A percentile compares a stretch with the other conserved stretches of the same genome.
Conservation (phyloP, 2,888 invertebrate genomes). For the Zygothrica quintamaculata region DNA sequence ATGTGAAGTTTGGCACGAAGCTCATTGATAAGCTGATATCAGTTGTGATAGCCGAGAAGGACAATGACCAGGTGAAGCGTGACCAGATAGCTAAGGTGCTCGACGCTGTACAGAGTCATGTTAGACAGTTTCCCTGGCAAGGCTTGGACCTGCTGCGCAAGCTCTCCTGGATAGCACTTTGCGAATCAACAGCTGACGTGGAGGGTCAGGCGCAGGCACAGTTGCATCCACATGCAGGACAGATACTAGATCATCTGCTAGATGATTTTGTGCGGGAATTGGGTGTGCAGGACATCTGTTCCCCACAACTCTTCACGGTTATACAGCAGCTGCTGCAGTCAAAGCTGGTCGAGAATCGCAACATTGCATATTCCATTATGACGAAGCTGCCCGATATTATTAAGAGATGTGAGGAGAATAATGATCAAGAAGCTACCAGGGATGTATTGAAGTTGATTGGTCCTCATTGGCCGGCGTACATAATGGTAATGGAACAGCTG, state of each 20-base stretch:
- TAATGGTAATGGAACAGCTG: constrained; percentile 73
- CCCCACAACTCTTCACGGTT: constrained; percentile 38
- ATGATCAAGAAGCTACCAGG: not conserved
- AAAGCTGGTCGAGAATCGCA: constrained; percentile 56
- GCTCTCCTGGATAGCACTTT: constrained; percentile 35
- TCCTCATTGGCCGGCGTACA: constrained; percentile 62
- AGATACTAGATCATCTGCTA: constrained; percentile 62
- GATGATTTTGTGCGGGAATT: constrained; percentile 52
- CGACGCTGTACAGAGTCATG: constrained; percentile 59
- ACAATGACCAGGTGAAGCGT: constrained; percentile 14
- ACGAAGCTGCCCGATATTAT: constrained; percentile 41
- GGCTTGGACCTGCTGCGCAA: constrained; percentile 32
- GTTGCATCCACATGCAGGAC: constrained; percentile 31
- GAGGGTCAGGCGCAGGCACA: constrained; percentile 20
- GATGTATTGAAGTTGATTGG: constrained; percentile 20
- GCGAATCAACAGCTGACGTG: not conserved
- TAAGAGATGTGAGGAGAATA: not conserved
- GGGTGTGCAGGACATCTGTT: constrained; percentile 33
- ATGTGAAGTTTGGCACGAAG: constrained; percentile 43
- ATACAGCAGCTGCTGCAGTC: constrained; percentile 57
- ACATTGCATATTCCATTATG: constrained; percentile 61
- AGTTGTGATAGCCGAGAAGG: constrained; percentile 26
- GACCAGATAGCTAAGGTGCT: constrained; percentile 51
- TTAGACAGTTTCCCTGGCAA: constrained; percentile 31
- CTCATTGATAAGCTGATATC: constrained; percentile 48